Evolutionary conservation across 2,113 vertebrate genomes (phyloP).

Genomic region (Climacteris rufus): DNA sequence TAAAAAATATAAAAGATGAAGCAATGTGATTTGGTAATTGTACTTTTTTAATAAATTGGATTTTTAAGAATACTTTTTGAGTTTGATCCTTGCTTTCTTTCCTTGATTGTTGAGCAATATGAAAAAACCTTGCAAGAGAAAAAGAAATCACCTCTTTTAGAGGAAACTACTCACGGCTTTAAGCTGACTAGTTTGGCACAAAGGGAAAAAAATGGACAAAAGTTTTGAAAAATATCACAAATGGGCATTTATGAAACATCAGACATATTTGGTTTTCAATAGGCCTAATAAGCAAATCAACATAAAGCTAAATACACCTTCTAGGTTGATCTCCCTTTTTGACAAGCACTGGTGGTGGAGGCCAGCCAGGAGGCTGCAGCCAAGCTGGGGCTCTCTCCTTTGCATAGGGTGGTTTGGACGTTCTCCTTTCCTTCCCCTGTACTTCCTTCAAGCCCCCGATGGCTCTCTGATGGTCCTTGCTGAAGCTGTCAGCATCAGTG

Average conservation of each 20-base stretch:
- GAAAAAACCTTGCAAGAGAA: neutral
- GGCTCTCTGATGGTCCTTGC: neutral
- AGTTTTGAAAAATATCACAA: neutral
- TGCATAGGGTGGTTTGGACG: neutral
- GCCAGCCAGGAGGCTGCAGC: neutral
- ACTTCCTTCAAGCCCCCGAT: neutral
- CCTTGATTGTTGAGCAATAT: neutral
- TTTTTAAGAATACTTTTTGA: neutral
- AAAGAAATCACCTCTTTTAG: neutral
- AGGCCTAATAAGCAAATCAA: neutral
- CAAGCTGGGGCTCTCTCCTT: neutral
- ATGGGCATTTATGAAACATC: neutral
- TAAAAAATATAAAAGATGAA: neutral
- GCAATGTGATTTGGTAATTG: neutral
- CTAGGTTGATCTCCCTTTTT: neutral
- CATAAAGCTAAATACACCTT: neutral
- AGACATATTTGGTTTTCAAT: neutral
- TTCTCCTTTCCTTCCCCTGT: neutral
- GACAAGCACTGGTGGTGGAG: accelerated
- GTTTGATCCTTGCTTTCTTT: neutral
- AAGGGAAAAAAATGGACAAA: neutral
- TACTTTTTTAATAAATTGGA: neutral
- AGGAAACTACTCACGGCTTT: neutral
- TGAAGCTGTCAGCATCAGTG: neutral
- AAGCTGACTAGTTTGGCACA: accelerated